Conservation (phyloP, 2,888 invertebrate species). For the Geotrupes spiniger region DNA sequence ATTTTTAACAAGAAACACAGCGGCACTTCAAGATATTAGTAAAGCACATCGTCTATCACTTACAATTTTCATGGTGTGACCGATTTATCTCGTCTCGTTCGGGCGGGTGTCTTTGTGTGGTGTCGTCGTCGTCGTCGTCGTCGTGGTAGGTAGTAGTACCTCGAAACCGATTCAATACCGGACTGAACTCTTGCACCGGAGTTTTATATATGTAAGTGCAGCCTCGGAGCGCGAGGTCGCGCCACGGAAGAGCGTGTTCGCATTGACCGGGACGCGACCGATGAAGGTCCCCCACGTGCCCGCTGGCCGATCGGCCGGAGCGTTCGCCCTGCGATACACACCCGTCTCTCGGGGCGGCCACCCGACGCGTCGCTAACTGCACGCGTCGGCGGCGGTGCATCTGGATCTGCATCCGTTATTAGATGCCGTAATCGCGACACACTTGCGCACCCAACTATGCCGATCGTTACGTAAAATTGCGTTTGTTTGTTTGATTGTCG, state of each 20-base stretch:
- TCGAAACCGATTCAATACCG: constrained; percentile 2
- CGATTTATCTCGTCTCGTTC: constrained; percentile 10
- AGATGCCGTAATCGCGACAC: too few species aligned
- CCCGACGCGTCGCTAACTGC: too few species aligned
- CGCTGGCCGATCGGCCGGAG: constrained; percentile 30
- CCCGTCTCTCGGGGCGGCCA: too few species aligned
- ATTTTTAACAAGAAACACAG: too few species aligned
- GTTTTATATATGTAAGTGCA: constrained; percentile 45
- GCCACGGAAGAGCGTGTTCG: constrained; percentile 44
- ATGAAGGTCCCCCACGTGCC: constrained; percentile 43
- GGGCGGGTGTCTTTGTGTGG: not conserved
- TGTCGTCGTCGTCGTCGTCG: not conserved
- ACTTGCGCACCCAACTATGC: too few species aligned
- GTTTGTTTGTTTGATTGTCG: too few species aligned
- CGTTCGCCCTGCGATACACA: constrained; percentile 31
- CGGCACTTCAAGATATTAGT: too few species aligned
- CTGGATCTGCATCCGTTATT: too few species aligned
- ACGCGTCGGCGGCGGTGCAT: too few species aligned
- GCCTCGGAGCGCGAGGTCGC: constrained; percentile 46
- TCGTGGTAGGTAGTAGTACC: constrained; percentile 11
- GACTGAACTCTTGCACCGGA: constrained; percentile 22
- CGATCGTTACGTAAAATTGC: too few species aligned
- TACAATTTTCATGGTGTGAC: constrained; percentile 33
- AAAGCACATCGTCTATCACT: constrained; percentile 20
- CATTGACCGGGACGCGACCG: constrained; percentile 38